Percentiles rank a stretch among this genome's conserved stretches.
Evolutionary conservation across 1,140 invertebrate species (phyloP).

Genomic region (Agraylea sexmaculata): DNA sequence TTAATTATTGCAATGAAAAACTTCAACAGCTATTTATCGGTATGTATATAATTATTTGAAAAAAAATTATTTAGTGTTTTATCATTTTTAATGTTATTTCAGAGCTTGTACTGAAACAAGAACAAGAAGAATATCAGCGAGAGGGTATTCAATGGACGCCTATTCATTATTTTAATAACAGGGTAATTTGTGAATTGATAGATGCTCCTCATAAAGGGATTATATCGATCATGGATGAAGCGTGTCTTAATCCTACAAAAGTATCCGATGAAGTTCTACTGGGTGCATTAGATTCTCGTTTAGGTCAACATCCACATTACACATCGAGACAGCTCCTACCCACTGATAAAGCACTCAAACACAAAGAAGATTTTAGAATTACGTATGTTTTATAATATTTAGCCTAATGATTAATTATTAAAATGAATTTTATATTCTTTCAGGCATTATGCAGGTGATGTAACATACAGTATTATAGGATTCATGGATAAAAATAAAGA

Average conservation of each 20-base stretch:
- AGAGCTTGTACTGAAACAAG: conserved; percentile 91
- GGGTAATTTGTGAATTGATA: conserved; percentile 86
- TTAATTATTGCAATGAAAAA: conserved; percentile 97
- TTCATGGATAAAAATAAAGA: conserved; percentile 97
- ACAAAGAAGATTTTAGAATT: conserved; percentile 75
- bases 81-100: conserved; percentile 21
- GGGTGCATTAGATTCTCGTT: conserved; percentile 85
- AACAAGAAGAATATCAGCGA: conserved; percentile 87
- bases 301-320: conserved; percentile 81
- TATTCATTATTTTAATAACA: conserved; percentile 88
- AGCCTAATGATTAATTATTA: conserved; percentile 1
- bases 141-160: conserved; percentile 89
- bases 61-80: conserved; percentile 1
- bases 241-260: conserved; percentile 87
- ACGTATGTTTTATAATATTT: conserved; percentile 37
- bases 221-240: conserved; percentile 89
- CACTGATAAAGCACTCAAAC: conserved; percentile 66
- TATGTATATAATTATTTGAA: conserved; percentile 31
- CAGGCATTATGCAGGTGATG: conserved; percentile 92
- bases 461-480: conserved; percentile 78
- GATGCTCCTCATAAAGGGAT: conserved; percentile 84
- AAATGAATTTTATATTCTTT: conserved; percentile 18
- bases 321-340: conserved; percentile 74
- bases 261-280: conserved; percentile 75
- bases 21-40: conserved; percentile 92